Percentiles rank a stretch among this genome's conserved stretches.
Evolutionary conservation across 2,797 vertebrate genomes (phyloP).

Genomic region (Diplodus sargus): DNA sequence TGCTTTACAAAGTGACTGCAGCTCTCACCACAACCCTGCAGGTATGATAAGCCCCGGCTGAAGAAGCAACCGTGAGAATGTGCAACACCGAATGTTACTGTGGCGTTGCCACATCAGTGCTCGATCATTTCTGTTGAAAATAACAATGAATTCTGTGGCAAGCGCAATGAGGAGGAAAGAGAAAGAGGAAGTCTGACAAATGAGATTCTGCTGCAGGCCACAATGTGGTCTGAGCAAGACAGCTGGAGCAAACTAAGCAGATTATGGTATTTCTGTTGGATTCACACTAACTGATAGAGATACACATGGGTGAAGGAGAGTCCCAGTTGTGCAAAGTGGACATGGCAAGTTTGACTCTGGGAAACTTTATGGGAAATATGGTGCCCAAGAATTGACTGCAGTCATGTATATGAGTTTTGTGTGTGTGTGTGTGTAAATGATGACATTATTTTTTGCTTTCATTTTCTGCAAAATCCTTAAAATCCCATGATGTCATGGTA

Average conservation of each 20-base stretch:
- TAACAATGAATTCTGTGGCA: constrained; percentile 41
- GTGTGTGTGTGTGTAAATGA: not conserved
- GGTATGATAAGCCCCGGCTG: constrained; percentile 24
- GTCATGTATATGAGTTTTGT: not conserved
- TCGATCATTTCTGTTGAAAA: constrained; percentile 31
- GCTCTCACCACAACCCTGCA: constrained; percentile 1
- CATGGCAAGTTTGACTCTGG: not conserved
- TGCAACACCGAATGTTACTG: not conserved
- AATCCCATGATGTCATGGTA: not conserved
- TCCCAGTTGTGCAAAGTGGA: not conserved
- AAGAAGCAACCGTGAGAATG: constrained; percentile 13
- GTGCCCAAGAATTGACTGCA: not conserved
- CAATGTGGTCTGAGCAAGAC: constrained; percentile 29
- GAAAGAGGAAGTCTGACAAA: constrained; percentile 58
- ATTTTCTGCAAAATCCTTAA: not conserved
- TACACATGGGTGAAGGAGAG: not conserved
- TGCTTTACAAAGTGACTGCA: constrained; percentile 25
- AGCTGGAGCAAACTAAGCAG: constrained; percentile 47
- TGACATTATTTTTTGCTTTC: not conserved
- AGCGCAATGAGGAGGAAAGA: constrained; percentile 45
- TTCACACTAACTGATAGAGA: constrained; percentile 8
- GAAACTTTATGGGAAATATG: not conserved
- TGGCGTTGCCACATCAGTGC: not conserved
- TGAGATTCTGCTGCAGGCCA: constrained; percentile 35
- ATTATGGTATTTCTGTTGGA: constrained; percentile 27